Evolutionary conservation across 2,888 invertebrate genomes (phyloP), one percentile per base, ranked within the genome.

Genomic region (Anagyrus pseudococci): DNA sequence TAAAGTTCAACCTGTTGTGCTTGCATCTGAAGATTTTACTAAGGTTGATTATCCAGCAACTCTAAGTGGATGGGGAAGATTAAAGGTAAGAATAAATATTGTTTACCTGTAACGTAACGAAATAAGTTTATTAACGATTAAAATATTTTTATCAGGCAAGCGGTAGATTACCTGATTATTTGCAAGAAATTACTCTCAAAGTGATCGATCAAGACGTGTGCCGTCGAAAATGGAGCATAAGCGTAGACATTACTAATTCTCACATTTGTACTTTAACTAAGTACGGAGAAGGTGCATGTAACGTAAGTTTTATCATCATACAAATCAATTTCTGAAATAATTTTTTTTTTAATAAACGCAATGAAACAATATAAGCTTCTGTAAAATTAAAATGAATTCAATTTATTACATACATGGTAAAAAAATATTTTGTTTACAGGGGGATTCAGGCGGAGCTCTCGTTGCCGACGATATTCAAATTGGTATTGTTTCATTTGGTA

Each of bases 261-360:
- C 50, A 50, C 37, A 37, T 50, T 10, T 50, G 50, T 20, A 50
- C 50, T 17, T 13, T 50, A 1, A 50, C 50, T 10, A 50, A 50
- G 22, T n/a, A 15, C 13, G 50, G 50, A 20, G 50, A 50, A 22
- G 50, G 50, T 8, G 50, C 50, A 29, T 56, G 56, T 33, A 29
- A 47, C 17, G 50, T 50, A 37, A 50, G 50, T 50, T 23, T 15
- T 22, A 6, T 23, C 20, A 8, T 22, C 13, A 4, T 13, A 6
- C 20, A 15, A 46, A 15, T 6, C 20, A 46, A 22, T n/a, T 46
- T 37, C 15, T 37, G 10, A 29, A 29, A 10, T 29, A 29, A 29
- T 29, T 7, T 4, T 29, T 29, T 7, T 29, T 29, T 29, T 29
- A 29, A 7, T 29, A 7, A 29, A 29, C 29, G 29, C 29, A 29